phyloP scores from a whole-genome alignment of 2,113 vertebrate species.

The Eira barbara region DNA sequence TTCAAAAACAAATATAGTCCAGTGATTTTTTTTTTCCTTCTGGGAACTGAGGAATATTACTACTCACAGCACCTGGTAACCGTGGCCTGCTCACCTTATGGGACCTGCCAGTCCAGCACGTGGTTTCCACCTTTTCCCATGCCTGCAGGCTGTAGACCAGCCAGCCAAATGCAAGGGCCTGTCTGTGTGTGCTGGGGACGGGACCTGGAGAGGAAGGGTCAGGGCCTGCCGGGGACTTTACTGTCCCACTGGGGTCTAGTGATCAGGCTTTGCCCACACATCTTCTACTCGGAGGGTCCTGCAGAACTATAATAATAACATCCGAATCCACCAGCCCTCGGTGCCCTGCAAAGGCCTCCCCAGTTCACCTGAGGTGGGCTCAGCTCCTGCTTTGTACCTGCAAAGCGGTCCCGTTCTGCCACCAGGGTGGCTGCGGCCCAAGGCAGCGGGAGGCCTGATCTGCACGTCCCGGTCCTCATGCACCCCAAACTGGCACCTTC shows the following conservation, averaged over 20 bases:
- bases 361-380: fast-evolving
- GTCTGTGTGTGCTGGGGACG: background rate
- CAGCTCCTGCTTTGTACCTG: no score
- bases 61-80: background rate
- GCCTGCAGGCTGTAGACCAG: no score
- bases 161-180: no score
- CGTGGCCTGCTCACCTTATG: fast-evolving
- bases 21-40: background rate
- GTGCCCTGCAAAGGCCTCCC: background rate
- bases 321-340: background rate
- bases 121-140: background rate
- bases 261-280: background rate
- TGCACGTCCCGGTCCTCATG: fast-evolving
- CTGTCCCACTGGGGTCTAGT: background rate
- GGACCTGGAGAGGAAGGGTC: background rate
- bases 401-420: background rate
- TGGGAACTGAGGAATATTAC: background rate
- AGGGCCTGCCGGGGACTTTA: background rate
- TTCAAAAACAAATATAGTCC: background rate
- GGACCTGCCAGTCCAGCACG: background rate
- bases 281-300: background rate
- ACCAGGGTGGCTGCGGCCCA: background rate
- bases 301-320: background rate
- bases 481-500: background rate
- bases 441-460: background rate